A percentile compares a stretch with the other conserved stretches of the same genome.
phyloP scores from a whole-genome alignment of 2,113 vertebrate species.

The Australoheros scitulus region DNA sequence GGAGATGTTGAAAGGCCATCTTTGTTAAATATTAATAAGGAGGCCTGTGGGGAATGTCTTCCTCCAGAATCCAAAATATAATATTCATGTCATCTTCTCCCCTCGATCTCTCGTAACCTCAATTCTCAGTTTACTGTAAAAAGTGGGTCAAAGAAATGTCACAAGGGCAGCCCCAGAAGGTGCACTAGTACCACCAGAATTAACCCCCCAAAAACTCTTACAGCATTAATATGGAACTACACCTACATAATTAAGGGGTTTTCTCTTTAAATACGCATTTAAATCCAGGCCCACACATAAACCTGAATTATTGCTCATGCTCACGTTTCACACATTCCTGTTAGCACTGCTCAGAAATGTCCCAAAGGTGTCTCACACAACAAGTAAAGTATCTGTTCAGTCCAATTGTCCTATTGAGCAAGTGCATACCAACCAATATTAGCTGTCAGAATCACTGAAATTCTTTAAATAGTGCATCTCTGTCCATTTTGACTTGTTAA shows the following conservation, averaged over 20 bases:
- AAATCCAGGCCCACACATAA: neutral
- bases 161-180: constrained; percentile 6
- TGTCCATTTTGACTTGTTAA: neutral
- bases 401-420: neutral
- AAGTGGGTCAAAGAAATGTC: constrained; percentile 56
- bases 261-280: neutral
- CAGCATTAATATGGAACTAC: neutral
- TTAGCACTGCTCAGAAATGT: constrained; percentile 16
- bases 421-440: constrained; percentile 23
- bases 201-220: neutral
- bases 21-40: constrained; percentile 61
- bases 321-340: neutral
- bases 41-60: constrained; percentile 41
- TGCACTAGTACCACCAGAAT: neutral
- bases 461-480: neutral
- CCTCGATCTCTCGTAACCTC: constrained; percentile 32
- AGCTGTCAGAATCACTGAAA: constrained; percentile 5
- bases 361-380: constrained; percentile 4
- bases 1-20: constrained; percentile 29
- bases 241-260: neutral
- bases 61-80: constrained; percentile 54
- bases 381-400: constrained; percentile 2
- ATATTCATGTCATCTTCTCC: constrained; percentile 64
- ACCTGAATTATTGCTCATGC: neutral
- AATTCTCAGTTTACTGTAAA: constrained; percentile 38